Evolutionary conservation across 1,140 invertebrate species (phyloP).

Genomic region (Caenorhabditis remanei): DNA sequence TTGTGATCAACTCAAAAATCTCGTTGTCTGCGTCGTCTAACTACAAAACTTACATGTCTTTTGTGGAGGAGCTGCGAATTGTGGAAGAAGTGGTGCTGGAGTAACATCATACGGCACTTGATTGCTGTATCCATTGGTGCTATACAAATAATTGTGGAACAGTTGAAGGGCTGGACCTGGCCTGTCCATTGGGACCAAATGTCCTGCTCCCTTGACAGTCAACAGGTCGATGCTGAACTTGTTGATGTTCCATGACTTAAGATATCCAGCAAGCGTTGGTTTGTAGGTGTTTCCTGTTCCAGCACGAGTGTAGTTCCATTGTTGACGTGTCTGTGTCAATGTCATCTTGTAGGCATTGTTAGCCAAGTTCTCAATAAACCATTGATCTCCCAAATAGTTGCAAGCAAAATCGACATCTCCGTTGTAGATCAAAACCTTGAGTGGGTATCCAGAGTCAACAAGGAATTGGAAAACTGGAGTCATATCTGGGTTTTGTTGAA

Average conservation of each 20-base stretch:
- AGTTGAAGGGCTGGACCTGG: conserved; percentile 79
- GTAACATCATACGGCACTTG: conserved; percentile 48
- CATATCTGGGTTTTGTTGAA: conserved; percentile 65
- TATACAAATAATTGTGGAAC: conserved; percentile 72
- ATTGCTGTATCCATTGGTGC: conserved; percentile 53
- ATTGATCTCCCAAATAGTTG: conserved; percentile 81
- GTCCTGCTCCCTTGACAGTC: conserved; percentile 65
- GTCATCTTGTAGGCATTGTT: conserved; percentile 53
- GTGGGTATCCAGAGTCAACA: conserved; percentile 69
- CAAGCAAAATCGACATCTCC: conserved; percentile 81
- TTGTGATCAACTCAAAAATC: background rate
- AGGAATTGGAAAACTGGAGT: conserved; percentile 62
- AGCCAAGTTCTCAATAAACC: conserved; percentile 79
- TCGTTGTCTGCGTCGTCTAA: background rate
- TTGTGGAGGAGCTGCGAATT: conserved; percentile 53
- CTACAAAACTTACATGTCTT: conserved; percentile 40
- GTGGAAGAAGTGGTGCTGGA: background rate
- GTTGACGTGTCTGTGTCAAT: conserved; percentile 24
- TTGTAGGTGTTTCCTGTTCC: background rate
- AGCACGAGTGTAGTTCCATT: conserved; percentile 64
- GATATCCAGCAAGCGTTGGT: conserved; percentile 59
- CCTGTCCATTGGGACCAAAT: conserved; percentile 80
- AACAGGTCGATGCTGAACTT: conserved; percentile 63
- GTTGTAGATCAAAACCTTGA: conserved; percentile 80
- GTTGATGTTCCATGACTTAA: conserved; percentile 40